Conservation (phyloP, 2,797 vertebrate genomes). For the Pantherophis alleghaniensis region DNA sequence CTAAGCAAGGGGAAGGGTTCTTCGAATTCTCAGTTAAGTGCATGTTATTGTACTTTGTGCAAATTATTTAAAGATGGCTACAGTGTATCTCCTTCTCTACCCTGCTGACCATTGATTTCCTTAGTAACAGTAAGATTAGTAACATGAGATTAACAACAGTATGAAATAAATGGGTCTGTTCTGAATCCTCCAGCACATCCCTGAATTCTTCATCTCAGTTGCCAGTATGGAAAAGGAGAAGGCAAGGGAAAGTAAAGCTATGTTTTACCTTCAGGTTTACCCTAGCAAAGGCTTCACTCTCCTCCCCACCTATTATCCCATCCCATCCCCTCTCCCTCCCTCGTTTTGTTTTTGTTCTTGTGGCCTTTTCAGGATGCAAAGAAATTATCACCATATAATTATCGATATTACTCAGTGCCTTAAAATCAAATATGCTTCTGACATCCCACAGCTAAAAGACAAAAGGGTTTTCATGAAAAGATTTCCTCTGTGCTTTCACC, state of each 20-base stretch:
- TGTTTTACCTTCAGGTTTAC: not conserved
- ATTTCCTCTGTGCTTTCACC: constrained; percentile 1
- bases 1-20: not conserved
- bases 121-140: too few species aligned
- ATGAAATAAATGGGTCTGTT: not conserved
- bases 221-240: not conserved
- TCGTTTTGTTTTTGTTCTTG: not conserved
- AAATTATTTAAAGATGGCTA: not conserved
- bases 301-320: too few species aligned
- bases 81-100: accelerated
- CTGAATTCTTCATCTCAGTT: not conserved
- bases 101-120: accelerated
- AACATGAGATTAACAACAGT: not conserved
- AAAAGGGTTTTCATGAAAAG: constrained; percentile 23
- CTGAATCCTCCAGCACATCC: not conserved
- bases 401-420: constrained; percentile 29
- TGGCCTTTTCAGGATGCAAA: constrained; percentile 16
- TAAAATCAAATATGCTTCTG: constrained; percentile 31
- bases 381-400: constrained; percentile 26
- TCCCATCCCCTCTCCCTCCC: not conserved
- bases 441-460: constrained; percentile 17
- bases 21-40: not conserved
- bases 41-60: accelerated
- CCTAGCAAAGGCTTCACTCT: not conserved
- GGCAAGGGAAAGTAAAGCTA: not conserved